Base-by-base conservation (phyloP, 37 sponge, comb jelly and placozoan species). In the Crambe crambe region DNA sequence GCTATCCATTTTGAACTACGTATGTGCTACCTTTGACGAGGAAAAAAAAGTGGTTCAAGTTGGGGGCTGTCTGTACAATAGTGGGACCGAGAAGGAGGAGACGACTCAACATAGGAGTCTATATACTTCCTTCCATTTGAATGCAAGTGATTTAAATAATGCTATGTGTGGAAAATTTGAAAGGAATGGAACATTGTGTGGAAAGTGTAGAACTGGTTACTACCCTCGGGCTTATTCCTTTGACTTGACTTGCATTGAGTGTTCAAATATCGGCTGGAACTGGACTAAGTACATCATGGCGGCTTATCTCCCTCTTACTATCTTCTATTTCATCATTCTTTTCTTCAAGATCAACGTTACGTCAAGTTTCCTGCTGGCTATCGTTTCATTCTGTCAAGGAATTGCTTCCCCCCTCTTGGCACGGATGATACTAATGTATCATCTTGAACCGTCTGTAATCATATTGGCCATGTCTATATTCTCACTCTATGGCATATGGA, bases 371-470 rank as follows among this genome's bases (percentile, higher is more conserved):
- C 78, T 92, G 1, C 80, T 87, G 58, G 43, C 73, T 9, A 80
- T 87, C 56, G 77, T 86, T 15, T 35, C 80, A 12, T 86, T 82
- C 72, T 61, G 76, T 21, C 92, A 91, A 39, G 70, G 67, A 6
- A 60, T 83, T 26, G 37, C 75, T 0, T 30, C 27, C 35, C 65
- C 57, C 9, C 68, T 25, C n/a, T 73, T 30, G 56, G 62, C 0
- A 73, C 76, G 54, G 37, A 37, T 61, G 89, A 77, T 6, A 6
- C 70, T 70, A n/a, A 26, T 26, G 10, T 27, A 9, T 62, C 25
- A 26, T n/a, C 25, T 23, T 62, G 21, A 26, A 23, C 25, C 64
- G 8, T 8, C 25, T 26, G n/a, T n/a, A n/a, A n/a, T n/a, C n/a
- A n/a, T n/a, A n/a, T n/a, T n/a, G n/a, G n/a, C n/a, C n/a, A n/a